Percentiles rank a stretch among this genome's conserved stretches.
Conservation (phyloP, 1,140 invertebrate species). For the Pentalonia nigronervosa region DNA sequence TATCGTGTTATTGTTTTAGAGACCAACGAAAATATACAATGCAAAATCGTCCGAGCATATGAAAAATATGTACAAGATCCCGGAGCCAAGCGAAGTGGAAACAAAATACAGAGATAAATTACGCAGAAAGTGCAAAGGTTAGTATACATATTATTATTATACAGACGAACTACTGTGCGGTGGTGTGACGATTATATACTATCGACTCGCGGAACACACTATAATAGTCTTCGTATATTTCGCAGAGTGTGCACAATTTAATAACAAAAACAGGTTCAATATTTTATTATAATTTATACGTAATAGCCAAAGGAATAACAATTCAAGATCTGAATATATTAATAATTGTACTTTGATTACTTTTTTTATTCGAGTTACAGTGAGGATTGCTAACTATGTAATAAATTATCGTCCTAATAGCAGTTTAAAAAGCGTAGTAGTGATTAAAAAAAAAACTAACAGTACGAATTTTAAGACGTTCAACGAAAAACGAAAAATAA, state of each 20-base stretch:
- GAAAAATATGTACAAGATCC: slow-evolving; percentile 21
- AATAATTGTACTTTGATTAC: not conserved
- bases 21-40: slow-evolving; percentile 11
- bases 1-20: not conserved
- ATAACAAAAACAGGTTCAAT: not conserved
- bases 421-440: not conserved
- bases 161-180: not conserved
- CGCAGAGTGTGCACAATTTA: not conserved
- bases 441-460: not conserved
- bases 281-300: not conserved
- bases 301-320: not conserved
- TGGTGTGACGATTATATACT: not conserved
- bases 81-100: slow-evolving; percentile 66
- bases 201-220: not conserved
- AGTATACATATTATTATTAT: not conserved
- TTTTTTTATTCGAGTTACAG: not conserved
- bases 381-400: not conserved
- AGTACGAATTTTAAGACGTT: not conserved
- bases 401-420: not conserved
- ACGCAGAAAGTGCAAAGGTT: slow-evolving; percentile 68
- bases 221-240: not conserved
- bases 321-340: not conserved
- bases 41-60: not conserved
- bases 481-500: not conserved
- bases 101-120: slow-evolving; percentile 71